phyloP scores from a whole-genome alignment of 2,113 vertebrate genomes.

The Sapayoa aenigma region DNA sequence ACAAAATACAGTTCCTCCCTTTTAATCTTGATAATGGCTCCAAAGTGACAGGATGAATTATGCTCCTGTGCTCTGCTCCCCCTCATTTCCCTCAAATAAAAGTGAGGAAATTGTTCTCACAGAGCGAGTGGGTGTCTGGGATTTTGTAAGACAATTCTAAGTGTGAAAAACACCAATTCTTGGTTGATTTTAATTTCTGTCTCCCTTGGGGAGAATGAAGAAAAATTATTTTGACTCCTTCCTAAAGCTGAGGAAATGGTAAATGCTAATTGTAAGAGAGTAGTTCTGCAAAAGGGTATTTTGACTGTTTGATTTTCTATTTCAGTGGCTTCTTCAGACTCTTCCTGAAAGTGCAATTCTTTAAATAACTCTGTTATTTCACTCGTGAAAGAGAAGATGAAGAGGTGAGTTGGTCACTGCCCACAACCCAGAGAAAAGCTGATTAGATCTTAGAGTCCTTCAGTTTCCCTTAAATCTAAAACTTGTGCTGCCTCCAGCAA shows the following conservation, averaged over 20 bases:
- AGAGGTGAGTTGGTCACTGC: background rate
- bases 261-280: background rate
- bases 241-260: background rate
- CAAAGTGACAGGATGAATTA: background rate
- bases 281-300: background rate
- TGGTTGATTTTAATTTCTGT: background rate
- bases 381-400: background rate
- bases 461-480: background rate
- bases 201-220: background rate
- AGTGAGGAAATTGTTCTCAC: background rate
- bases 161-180: background rate
- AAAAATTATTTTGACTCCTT: background rate
- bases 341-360: background rate
- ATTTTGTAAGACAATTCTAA: background rate
- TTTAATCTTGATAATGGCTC: constrained; percentile 36
- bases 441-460: background rate
- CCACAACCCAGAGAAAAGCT: background rate
- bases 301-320: background rate
- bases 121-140: background rate
- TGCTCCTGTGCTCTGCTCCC: background rate
- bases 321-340: background rate
- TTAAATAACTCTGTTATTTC: background rate
- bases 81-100: constrained; percentile 28
- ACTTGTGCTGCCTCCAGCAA: background rate
- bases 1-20: constrained; percentile 1